These are phyloP conservation scores for Himalopsyche anomala DNA, from an alignment of 2,888 invertebrate species.

Conservation along the genomic window DNA sequence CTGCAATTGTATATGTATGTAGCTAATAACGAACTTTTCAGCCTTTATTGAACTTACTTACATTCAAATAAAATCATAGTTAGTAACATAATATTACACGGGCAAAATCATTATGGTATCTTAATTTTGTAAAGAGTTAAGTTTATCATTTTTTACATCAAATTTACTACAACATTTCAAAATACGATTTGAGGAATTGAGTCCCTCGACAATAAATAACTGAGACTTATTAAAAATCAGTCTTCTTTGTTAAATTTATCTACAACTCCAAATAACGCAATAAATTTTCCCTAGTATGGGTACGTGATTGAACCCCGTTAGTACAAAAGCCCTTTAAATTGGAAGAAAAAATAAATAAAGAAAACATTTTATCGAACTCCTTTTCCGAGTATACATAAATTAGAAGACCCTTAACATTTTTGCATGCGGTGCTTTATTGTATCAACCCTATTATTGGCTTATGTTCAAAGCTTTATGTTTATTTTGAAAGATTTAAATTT, in stretches of 20 bases:
- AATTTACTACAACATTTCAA: too few relatives aligned
- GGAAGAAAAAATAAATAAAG: not conserved
- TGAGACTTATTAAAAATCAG: not conserved
- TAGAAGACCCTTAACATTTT: not conserved
- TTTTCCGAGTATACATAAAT: not conserved
- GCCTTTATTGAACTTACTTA: too few relatives aligned
- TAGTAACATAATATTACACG: too few relatives aligned
- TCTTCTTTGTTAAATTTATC: not conserved
- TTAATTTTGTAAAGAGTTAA: too few relatives aligned
- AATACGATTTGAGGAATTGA: too few relatives aligned
- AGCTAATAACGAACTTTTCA: too few relatives aligned
- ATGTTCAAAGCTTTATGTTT: not conserved
- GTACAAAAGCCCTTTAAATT: not conserved
- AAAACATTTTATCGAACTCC: conserved; percentile 9
- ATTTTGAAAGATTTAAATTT: not conserved
- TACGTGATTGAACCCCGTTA: conserved; percentile 29
- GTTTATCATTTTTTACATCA: too few relatives aligned
- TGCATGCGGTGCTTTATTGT: not conserved
- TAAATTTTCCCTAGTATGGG: not conserved
- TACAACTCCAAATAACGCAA: not conserved
- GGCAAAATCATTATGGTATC: too few relatives aligned
- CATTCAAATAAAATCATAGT: too few relatives aligned
- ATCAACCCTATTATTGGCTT: not conserved
- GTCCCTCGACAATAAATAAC: too few relatives aligned
- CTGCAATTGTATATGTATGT: too few relatives aligned